phyloP scores from a whole-genome alignment of 64 coral and sea anemone species.

The Porites lutea region DNA sequence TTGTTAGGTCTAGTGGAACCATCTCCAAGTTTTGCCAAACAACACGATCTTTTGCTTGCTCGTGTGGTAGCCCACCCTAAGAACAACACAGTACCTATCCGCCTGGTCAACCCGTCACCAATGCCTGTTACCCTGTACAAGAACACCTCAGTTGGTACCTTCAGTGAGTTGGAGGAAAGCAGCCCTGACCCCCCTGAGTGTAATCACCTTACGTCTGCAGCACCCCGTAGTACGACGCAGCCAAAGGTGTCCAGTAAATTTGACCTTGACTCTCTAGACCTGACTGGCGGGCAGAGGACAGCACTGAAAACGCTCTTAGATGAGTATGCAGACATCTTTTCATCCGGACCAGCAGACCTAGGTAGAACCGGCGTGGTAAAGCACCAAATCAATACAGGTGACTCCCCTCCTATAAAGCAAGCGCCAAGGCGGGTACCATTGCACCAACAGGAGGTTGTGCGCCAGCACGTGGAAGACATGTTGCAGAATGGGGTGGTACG shows the following conservation, averaged over 20 bases:
- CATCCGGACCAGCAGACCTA: conserved; percentile 3
- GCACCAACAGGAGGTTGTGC: background rate
- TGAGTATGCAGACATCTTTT: background rate
- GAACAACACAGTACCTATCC: too few species aligned
- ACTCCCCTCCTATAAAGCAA: conserved; percentile 22
- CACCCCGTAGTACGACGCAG: background rate
- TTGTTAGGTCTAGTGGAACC: background rate
- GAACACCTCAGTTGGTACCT: conserved; percentile 13
- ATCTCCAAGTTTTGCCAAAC: background rate
- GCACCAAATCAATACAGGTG: conserved; percentile 50
- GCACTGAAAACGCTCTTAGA: too few species aligned
- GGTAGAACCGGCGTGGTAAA: conserved; percentile 41
- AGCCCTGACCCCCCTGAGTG: background rate
- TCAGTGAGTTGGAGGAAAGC: background rate
- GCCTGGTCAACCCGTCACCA: background rate
- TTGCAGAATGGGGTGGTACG: conserved; percentile 1
- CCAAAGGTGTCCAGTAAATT: background rate
- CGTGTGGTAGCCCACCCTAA: too few species aligned
- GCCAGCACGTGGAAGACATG: conserved; percentile 17
- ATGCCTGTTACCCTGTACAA: background rate
- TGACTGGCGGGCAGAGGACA: too few species aligned
- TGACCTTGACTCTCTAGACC: background rate
- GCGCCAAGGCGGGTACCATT: conserved; percentile 11
- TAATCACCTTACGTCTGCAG: background rate
- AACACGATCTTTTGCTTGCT: too few species aligned